Percentiles rank a stretch among this genome's conserved stretches.
Evolutionary conservation across 2,797 vertebrate species (phyloP).

Genomic region (Cyprinella venusta): DNA sequence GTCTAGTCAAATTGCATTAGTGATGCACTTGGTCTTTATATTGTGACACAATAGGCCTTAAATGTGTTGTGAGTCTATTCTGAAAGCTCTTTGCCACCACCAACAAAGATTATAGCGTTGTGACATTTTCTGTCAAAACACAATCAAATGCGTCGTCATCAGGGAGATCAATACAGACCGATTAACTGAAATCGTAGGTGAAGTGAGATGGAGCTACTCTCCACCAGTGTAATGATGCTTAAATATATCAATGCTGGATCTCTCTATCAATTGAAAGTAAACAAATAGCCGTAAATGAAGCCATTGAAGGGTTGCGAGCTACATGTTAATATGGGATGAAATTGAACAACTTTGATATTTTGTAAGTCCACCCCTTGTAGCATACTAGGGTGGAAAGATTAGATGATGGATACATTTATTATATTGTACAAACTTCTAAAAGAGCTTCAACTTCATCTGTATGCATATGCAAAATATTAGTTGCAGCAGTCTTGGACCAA

Average conservation of each 20-base stretch:
- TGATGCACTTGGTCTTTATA: conserved; percentile 74
- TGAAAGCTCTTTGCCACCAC: conserved; percentile 61
- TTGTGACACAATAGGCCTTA: conserved; percentile 66
- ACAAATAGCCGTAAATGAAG: conserved; percentile 26
- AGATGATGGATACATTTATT: background rate
- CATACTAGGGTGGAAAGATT: background rate
- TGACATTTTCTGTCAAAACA: conserved; percentile 68
- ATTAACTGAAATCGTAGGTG: conserved; percentile 45
- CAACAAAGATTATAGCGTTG: conserved; percentile 58
- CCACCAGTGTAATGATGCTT: conserved; percentile 1
- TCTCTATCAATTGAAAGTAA: conserved; percentile 2
- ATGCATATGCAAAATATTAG: conserved; percentile 61
- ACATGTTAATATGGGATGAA: conserved; percentile 25
- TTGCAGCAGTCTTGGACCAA: conserved; percentile 67
- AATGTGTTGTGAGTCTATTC: conserved; percentile 66
- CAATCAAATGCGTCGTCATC: conserved; percentile 58
- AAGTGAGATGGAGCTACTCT: conserved; percentile 1
- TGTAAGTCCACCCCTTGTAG: conserved; percentile 10
- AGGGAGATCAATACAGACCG: conserved; percentile 52
- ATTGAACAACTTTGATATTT: conserved; percentile 23
- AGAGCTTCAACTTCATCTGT: conserved; percentile 47
- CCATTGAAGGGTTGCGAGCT: background rate
- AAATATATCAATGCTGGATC: conserved; percentile 2
- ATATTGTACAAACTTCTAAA: conserved; percentile 23
- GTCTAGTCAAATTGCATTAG: conserved; percentile 82